Evolutionary conservation across 1,140 invertebrate species (phyloP), one percentile per base, ranked within the genome.

Genomic region (Zaprionus lachaisei): DNA sequence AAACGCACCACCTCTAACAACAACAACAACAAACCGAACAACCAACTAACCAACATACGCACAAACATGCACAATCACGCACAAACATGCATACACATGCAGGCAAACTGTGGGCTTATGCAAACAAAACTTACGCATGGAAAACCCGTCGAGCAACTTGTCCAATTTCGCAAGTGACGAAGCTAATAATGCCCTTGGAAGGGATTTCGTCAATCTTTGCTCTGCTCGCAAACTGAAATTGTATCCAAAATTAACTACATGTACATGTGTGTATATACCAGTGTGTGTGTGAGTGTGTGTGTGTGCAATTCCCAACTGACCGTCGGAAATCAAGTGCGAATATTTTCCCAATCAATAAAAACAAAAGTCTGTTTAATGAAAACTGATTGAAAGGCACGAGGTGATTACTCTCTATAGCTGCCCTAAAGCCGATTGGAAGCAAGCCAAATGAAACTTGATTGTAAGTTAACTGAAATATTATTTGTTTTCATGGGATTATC

Each of bases 71-170:
- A 73, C 47, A 26, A 41, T 22, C 54, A 63, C n/a, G 26, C 51
- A 76, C 63, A 54, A 24, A 64, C 51, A 54, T 31, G 51, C 49
- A 73, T 37, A 26, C 49, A 28, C 44, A 63, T 20, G 26, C 51
- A 76, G 2, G 28, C 34, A 17, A 26, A 74, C 41, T 26, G 15
- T 65, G 61, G 61, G 51, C 71, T 87, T 84, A 79, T 72, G 49
- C 72, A 84, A 76, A 89, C 84, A 84, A 89, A 89, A 81, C 78
- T 81, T 81, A 83, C 81, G 81, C 84, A 87, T 81, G 84, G 71
- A 76, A 87, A 83, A 79, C 65, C 71, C 77, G 41, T 63, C 20
- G 57, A 68, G 77, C 24, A 62, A 61, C 47, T 65, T 65, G 34
- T 56, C 38, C 38, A 63, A 75, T 75, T 75, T 74, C 20, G 65